Evolutionary conservation across 2,888 invertebrate species (phyloP).

Genomic region (Xylota sylvarum): DNA sequence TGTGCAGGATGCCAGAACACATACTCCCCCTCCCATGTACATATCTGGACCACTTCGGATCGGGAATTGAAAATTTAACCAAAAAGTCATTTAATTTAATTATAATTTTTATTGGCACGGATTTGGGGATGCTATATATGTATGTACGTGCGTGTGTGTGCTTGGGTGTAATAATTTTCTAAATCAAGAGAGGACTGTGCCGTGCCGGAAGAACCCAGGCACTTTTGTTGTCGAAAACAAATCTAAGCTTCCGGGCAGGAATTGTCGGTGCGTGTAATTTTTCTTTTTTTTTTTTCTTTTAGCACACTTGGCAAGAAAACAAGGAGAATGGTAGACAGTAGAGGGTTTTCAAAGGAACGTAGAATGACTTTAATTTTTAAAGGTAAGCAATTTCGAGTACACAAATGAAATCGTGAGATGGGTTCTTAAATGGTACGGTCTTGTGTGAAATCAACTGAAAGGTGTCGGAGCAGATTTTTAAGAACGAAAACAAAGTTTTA

Average conservation of each 20-base stretch:
- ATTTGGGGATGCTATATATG: slow-evolving; percentile 10
- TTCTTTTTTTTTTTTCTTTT: slow-evolving; percentile 4
- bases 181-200: not conserved
- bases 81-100: slow-evolving; percentile 65
- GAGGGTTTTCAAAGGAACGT: not conserved
- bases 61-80: slow-evolving; percentile 36
- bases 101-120: slow-evolving; percentile 60
- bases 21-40: not conserved
- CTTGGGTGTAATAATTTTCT: slow-evolving; percentile 3
- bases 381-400: not conserved
- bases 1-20: not conserved
- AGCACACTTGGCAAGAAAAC: not conserved
- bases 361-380: slow-evolving; percentile 16
- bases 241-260: slow-evolving; percentile 36
- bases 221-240: slow-evolving; percentile 35
- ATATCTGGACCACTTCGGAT: slow-evolving; percentile 16
- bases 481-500: slow-evolving; percentile 19
- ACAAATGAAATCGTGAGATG: slow-evolving; percentile 33
- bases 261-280: slow-evolving; percentile 17
- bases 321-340: not conserved
- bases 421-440: slow-evolving; percentile 28
- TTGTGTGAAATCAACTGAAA: slow-evolving; percentile 20
- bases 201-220: not conserved
- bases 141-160: not conserved
- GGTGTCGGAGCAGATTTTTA: slow-evolving; percentile 34